phyloP scores from a whole-genome alignment of 2,797 vertebrate genomes.

The Glyptemys insculpta region DNA sequence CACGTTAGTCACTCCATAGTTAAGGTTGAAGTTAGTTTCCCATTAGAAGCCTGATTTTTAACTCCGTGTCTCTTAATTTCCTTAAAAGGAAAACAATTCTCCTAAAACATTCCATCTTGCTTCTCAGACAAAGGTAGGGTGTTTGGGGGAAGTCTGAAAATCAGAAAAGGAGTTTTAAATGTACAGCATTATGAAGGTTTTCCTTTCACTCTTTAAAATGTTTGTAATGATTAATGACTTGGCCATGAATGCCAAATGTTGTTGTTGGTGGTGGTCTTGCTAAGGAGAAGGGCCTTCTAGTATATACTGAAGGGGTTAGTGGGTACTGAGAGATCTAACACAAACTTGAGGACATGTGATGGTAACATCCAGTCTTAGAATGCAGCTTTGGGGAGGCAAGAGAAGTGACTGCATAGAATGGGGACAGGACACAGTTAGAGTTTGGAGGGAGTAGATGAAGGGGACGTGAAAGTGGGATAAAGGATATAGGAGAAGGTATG shows the following conservation, averaged over 20 bases:
- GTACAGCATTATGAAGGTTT: neutral
- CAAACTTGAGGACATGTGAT: neutral
- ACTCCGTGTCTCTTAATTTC: neutral
- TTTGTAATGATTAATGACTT: conserved; percentile 20
- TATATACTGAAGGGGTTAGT: neutral
- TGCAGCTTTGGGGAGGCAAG: accelerated
- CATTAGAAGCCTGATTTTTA: neutral
- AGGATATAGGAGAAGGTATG: accelerated
- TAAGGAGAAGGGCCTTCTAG: neutral
- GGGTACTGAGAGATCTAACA: neutral
- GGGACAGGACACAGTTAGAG: neutral
- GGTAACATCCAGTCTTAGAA: neutral
- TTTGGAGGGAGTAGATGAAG: neutral
- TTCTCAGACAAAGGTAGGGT: neutral
- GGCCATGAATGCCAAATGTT: neutral
- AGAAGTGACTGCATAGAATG: neutral
- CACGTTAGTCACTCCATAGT: neutral
- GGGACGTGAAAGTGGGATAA: neutral
- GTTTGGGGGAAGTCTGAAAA: conserved; percentile 23
- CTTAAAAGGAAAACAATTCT: neutral
- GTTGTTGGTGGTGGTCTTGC: neutral
- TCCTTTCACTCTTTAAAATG: neutral
- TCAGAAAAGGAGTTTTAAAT: neutral
- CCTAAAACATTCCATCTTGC: neutral
- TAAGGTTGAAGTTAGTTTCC: neutral